Conservation (phyloP, 2,113 vertebrate species). For the Acrocephalus arundinaceus region DNA sequence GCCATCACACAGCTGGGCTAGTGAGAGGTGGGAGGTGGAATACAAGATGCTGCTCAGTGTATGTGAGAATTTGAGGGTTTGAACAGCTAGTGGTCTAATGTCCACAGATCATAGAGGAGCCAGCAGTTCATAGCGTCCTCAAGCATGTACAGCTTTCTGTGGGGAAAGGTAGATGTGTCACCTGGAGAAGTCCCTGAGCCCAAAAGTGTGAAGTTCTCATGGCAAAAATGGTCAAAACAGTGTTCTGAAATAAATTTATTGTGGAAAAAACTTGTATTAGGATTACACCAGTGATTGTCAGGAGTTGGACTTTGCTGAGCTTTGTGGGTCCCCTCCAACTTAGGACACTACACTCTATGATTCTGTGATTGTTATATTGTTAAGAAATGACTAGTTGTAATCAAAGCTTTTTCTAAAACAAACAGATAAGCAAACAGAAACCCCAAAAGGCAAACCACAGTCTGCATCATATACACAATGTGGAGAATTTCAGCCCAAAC, state of each 20-base stretch:
- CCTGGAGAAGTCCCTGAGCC: rapidly evolving
- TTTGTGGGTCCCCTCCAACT: not conserved
- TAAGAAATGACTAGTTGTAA: not conserved
- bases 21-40: not conserved
- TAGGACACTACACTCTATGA: not conserved
- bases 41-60: not conserved
- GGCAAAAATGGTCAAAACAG: not conserved
- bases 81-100: not conserved
- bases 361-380: not conserved
- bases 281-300: not conserved
- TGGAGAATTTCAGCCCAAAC: slow-evolving; percentile 2
- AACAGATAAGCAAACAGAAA: not conserved
- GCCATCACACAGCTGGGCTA: not conserved
- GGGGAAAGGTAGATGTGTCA: not conserved
- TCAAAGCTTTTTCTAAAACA: not conserved
- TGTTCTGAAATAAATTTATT: not conserved
- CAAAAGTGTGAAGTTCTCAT: not conserved
- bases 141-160: not conserved
- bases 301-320: not conserved
- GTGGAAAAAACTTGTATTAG: not conserved
- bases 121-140: not conserved
- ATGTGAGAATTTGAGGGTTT: not conserved
- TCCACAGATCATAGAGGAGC: not conserved
- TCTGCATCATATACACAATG: not conserved
- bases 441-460: not conserved